A percentile compares a stretch with the other conserved stretches of the same genome.
Evolutionary conservation across 2,113 vertebrate species (phyloP).

Genomic region (Tragelaphus buxtoni): DNA sequence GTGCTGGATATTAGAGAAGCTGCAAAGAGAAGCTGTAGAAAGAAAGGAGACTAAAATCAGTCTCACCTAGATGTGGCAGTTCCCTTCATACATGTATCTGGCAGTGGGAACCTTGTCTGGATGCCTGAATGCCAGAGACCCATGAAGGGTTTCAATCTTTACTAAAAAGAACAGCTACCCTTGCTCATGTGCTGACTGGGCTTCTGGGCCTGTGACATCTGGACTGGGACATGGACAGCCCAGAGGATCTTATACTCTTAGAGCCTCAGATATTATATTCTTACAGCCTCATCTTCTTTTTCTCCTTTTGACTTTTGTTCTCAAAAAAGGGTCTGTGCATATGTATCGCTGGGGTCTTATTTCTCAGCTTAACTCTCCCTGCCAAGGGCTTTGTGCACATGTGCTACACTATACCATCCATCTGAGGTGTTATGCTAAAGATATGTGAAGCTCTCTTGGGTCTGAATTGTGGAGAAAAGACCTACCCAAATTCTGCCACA

Average conservation of each 20-base stretch:
- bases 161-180: not conserved
- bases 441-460: not conserved
- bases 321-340: not conserved
- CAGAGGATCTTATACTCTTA: not conserved
- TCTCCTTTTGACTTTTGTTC: not conserved
- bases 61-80: not conserved
- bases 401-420: not conserved
- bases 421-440: not conserved
- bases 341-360: not conserved
- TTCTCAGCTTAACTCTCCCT: not conserved
- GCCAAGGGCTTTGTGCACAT: not conserved
- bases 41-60: not conserved
- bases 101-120: not conserved
- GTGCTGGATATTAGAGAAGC: not conserved
- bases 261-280: not conserved
- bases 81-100: not conserved
- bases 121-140: not conserved
- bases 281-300: not conserved
- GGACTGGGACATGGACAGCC: not conserved
- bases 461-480: constrained; percentile 31
- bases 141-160: not conserved
- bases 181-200: not conserved
- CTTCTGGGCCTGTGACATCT: not conserved
- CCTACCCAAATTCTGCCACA: constrained; percentile 92
- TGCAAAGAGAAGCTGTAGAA: not conserved